Percentiles rank a stretch among this genome's conserved stretches.
Conservation (phyloP, 1,140 invertebrate genomes). For the Drosophila pandora region DNA sequence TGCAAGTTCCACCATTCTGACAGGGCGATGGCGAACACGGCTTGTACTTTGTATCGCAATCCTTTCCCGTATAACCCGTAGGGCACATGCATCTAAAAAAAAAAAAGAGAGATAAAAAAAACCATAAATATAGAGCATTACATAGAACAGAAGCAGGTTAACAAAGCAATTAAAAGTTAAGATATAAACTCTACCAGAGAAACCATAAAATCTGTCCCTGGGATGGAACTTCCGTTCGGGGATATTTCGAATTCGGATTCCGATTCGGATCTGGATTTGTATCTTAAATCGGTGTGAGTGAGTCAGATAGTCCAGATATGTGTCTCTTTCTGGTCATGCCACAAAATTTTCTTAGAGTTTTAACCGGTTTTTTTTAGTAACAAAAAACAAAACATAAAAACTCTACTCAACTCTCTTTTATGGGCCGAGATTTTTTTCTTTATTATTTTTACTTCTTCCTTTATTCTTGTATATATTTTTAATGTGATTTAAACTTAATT, state of each 20-base stretch:
- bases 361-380: slow-evolving; percentile 45
- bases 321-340: slow-evolving; percentile 24
- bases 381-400: slow-evolving; percentile 21
- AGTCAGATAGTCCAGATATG: background rate
- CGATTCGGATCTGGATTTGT: slow-evolving; percentile 41
- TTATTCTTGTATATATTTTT: slow-evolving; percentile 36
- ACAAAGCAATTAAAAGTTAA: slow-evolving; percentile 31
- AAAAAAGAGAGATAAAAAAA: slow-evolving; percentile 2
- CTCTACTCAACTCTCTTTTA: slow-evolving; percentile 45
- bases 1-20: slow-evolving; percentile 94
- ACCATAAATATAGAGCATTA: slow-evolving; percentile 8
- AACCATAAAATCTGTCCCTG: slow-evolving; percentile 38
- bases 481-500: slow-evolving; percentile 73
- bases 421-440: slow-evolving; percentile 39
- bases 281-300: slow-evolving; percentile 32
- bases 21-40: slow-evolving; percentile 96
- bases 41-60: slow-evolving; percentile 95
- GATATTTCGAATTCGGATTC: slow-evolving; percentile 5
- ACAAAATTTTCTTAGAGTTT: slow-evolving; percentile 51
- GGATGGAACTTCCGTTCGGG: slow-evolving; percentile 30
- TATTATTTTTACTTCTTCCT: slow-evolving; percentile 27
- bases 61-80: slow-evolving; percentile 93
- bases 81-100: slow-evolving; percentile 93
- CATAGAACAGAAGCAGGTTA: slow-evolving; percentile 19
- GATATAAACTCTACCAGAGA: slow-evolving; percentile 1